Conservation (phyloP, 2,888 invertebrate genomes). For the Dastarcus helophoroides region DNA sequence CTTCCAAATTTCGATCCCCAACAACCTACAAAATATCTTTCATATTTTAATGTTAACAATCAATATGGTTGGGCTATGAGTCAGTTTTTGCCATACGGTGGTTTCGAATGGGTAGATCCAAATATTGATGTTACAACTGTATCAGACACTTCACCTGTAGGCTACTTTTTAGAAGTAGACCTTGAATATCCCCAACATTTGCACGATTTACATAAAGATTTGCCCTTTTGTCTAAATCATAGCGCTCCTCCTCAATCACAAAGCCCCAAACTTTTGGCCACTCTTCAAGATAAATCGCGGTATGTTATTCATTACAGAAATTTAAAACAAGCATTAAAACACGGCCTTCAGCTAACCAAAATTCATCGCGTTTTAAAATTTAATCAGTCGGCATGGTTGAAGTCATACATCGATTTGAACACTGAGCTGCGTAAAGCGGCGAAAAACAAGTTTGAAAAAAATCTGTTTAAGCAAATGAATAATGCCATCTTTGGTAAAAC, state of each 20-base stretch:
- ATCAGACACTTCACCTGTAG: conserved; percentile 2
- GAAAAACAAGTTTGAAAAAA: conserved; percentile 15
- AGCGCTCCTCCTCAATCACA: conserved; percentile 8
- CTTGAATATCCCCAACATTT: conserved; percentile 12
- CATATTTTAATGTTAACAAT: conserved; percentile 15
- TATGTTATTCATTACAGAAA: conserved; percentile 24
- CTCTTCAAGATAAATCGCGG: conserved; percentile 12
- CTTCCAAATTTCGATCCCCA: conserved; percentile 15
- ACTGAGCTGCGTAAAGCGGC: conserved; percentile 22
- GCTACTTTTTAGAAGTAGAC: conserved; percentile 12
- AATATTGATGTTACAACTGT: background rate
- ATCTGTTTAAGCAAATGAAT: conserved; percentile 9
- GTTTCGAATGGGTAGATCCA: conserved; percentile 10
- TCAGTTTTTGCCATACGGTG: conserved; percentile 9
- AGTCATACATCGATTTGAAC: conserved; percentile 32
- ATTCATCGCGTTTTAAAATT: conserved; percentile 29
- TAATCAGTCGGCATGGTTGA: conserved; percentile 28
- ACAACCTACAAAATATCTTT: conserved; percentile 8
- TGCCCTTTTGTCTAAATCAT: conserved; percentile 14
- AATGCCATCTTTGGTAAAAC: conserved; percentile 4
- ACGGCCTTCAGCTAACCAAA: conserved; percentile 21
- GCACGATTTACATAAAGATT: conserved; percentile 14
- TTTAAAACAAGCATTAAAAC: conserved; percentile 20
- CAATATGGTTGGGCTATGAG: conserved; percentile 14
- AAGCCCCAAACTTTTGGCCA: conserved; percentile 12